A percentile compares a stretch with the other conserved stretches of the same genome.
Evolutionary conservation across 2,797 vertebrate species (phyloP).

Genomic region (Lepilemur septentrionalis): DNA sequence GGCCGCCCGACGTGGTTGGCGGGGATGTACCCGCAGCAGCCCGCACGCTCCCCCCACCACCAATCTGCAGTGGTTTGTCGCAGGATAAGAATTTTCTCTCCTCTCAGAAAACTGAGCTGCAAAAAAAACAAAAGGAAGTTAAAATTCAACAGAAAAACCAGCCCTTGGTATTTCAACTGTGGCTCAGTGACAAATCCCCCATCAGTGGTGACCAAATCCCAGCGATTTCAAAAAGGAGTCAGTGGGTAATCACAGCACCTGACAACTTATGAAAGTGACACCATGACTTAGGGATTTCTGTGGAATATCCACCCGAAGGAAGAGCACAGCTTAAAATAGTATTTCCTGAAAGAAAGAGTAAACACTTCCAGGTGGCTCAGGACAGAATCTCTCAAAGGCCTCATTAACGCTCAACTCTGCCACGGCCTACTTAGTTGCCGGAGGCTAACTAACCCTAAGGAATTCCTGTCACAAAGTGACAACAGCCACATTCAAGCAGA

Average conservation of each 20-base stretch:
- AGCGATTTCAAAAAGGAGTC: neutral
- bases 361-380: neutral
- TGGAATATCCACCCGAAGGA: neutral
- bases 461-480: neutral
- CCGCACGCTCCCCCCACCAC: slow-evolving; percentile 89
- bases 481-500: neutral
- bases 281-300: neutral
- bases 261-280: neutral
- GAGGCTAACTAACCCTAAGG: neutral
- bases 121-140: neutral
- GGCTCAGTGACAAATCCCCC: neutral
- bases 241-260: neutral
- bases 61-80: slow-evolving; percentile 84
- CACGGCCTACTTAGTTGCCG: neutral
- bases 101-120: slow-evolving; percentile 80
- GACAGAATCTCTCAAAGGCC: neutral
- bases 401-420: neutral
- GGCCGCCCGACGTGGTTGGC: slow-evolving; percentile 81
- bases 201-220: neutral
- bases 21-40: slow-evolving; percentile 86
- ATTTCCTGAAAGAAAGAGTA: neutral
- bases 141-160: neutral
- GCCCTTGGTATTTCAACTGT: neutral
- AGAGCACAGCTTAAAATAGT: neutral
- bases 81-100: slow-evolving; percentile 86